Base-by-base conservation (phyloP, 2,888 invertebrate species). In the Chrysolina americana region DNA sequence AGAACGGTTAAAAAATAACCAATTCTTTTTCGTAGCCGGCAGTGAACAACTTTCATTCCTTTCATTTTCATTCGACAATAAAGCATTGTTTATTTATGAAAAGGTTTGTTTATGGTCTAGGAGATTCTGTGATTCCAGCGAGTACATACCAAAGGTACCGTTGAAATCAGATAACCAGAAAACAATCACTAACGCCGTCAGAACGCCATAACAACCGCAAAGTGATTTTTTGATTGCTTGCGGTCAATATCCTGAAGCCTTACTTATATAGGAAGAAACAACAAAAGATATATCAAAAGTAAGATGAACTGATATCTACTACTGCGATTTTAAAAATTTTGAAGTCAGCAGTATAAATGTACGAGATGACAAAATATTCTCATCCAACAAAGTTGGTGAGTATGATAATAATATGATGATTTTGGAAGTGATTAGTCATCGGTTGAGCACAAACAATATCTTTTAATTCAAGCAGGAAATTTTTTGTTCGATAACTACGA, bases 1-100 rank as follows among this genome's bases (percentile, higher is more conserved):
- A 36, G n/a, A 59, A 59, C 36, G 9, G 15, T 23, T 1, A 36
- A 59, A 36, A 59, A 59, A 59, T 59, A 28, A 9, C 59, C 15
- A 28, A 59, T 1, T 5, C 17, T 28, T 8, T 59, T 23, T 59
- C 9, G 0, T 8, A 28, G 13, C 59, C 59, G 59, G 59, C 36
- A 59, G 28, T 59, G 28, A 59, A 59, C 53, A 36, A 59, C 23
- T 59, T 59, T 28, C 59, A 28, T 59, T 36, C 28, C 59, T 59
- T 59, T 59, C 59, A 36, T 59, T 59, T 59, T 59, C 59, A 28
- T 59, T 59, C n/a, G n/a, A 59, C 59, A 28, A 59, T 59, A 36
- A 36, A 36, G 59, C 36, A 53, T 59, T 36, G 59, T 59, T 59
- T n/a, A 36, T 59, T 59, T 59, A 59, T 59, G 6, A 1, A n/a